phyloP scores from a whole-genome alignment of 2,113 vertebrate genomes.

The Phodopus roborovskii region DNA sequence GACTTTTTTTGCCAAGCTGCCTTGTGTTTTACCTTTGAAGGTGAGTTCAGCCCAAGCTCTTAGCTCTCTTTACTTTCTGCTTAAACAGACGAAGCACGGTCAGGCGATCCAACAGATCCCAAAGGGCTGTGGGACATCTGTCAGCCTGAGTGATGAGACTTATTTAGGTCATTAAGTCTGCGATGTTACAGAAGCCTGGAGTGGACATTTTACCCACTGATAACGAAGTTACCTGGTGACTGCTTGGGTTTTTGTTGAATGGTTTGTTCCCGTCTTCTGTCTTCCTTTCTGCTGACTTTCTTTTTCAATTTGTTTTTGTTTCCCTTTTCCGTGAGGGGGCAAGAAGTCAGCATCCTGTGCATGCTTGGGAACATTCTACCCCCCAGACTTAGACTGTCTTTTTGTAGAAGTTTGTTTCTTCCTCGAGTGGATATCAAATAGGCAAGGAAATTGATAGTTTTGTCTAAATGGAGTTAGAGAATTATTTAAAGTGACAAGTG shows the following conservation, averaged over 20 bases:
- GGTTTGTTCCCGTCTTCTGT: not conserved
- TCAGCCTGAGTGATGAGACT: not conserved
- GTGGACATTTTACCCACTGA: not conserved
- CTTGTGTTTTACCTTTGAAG: conserved; percentile 97
- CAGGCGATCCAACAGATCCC: not conserved
- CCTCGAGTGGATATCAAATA: conserved; percentile 7
- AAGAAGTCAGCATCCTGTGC: not conserved
- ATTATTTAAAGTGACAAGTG: not conserved
- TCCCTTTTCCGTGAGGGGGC: not conserved
- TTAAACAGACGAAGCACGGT: not conserved
- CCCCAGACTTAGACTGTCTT: not conserved
- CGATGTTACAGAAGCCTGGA: not conserved
- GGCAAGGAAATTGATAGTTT: not conserved
- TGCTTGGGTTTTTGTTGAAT: not conserved
- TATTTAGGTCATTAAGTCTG: not conserved
- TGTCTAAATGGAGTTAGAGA: conserved; percentile 21
- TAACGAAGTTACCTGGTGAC: not conserved
- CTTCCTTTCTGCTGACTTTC: not conserved
- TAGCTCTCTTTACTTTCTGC: not conserved
- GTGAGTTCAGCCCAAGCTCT: conserved; percentile 83
- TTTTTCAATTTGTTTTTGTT: not conserved
- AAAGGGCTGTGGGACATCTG: not conserved
- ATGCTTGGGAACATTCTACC: not conserved
- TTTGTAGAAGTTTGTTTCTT: not conserved
- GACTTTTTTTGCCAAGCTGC: conserved; percentile 97